phyloP scores from a whole-genome alignment of 2,888 invertebrate species.

The Tanytarsus gracilentus region DNA sequence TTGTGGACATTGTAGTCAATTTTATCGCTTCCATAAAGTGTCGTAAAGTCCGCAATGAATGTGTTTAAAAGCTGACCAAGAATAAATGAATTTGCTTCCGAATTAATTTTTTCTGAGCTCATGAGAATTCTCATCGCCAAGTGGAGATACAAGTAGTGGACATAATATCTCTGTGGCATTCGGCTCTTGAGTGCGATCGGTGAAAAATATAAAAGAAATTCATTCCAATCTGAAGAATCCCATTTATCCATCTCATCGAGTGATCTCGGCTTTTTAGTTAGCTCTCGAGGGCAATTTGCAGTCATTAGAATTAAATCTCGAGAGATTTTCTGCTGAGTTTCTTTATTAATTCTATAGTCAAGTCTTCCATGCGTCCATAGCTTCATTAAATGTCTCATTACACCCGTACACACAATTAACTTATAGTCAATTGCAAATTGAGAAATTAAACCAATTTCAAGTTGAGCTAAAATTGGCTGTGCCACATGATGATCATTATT shows the following conservation, averaged over 20 bases:
- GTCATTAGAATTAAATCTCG: conserved; percentile 22
- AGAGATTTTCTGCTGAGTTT: conserved; percentile 29
- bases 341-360: conserved; percentile 30
- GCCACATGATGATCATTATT: conserved; percentile 30
- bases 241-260: conserved; percentile 25
- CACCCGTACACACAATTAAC: conserved; percentile 30
- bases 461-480: conserved; percentile 26
- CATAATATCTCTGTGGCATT: conserved; percentile 26
- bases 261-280: conserved; percentile 23
- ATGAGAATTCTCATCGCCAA: conserved; percentile 30
- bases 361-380: conserved; percentile 30
- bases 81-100: conserved; percentile 22
- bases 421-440: conserved; percentile 31
- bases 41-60: conserved; percentile 30
- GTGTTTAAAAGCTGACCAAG: conserved; percentile 28
- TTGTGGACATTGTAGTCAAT: conserved; percentile 31
- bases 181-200: conserved; percentile 30
- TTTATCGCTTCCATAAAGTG: conserved; percentile 29
- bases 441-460: conserved; percentile 30
- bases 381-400: conserved; percentile 30
- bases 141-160: conserved; percentile 30
- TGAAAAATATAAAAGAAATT: conserved; percentile 30
- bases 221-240: conserved; percentile 29
- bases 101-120: conserved; percentile 5
- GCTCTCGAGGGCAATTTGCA: conserved; percentile 28